Evolutionary conservation across 1,140 invertebrate species (phyloP).

Genomic region (Micrasema minimum): DNA sequence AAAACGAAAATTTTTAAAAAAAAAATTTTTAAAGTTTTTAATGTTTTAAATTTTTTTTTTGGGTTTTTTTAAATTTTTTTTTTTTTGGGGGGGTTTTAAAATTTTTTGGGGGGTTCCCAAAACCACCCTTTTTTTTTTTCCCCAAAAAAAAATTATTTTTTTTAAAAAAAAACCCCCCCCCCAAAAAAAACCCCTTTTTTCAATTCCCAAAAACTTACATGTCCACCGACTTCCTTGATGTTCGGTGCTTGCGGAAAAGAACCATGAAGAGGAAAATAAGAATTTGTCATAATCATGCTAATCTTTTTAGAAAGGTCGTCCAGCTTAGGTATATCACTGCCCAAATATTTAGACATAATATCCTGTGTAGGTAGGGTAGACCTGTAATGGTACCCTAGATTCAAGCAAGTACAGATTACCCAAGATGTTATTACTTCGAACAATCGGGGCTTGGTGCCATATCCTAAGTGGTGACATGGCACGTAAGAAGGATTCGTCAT

Average conservation of each 20-base stretch:
- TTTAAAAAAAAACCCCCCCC: too few species aligned
- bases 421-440: constrained; percentile 53
- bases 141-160: too few species aligned
- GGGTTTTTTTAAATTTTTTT: too few species aligned
- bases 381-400: constrained; percentile 49
- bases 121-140: too few species aligned
- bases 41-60: too few species aligned
- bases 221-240: constrained; percentile 70
- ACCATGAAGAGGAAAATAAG: constrained; percentile 67
- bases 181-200: too few species aligned
- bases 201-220: too few species aligned
- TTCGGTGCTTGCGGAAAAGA: constrained; percentile 63
- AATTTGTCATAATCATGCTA: constrained; percentile 69
- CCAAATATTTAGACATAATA: constrained; percentile 58
- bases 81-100: too few species aligned
- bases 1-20: too few species aligned
- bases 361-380: constrained; percentile 37
- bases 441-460: constrained; percentile 46
- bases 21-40: too few species aligned
- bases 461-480: constrained; percentile 48
- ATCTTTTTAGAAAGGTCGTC: constrained; percentile 62
- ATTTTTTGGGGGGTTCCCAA: too few species aligned
- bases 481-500: constrained; percentile 55
- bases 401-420: constrained; percentile 30
- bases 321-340: constrained; percentile 57